phyloP scores from a whole-genome alignment of 2,888 invertebrate species.

The Tiphia femorata region DNA sequence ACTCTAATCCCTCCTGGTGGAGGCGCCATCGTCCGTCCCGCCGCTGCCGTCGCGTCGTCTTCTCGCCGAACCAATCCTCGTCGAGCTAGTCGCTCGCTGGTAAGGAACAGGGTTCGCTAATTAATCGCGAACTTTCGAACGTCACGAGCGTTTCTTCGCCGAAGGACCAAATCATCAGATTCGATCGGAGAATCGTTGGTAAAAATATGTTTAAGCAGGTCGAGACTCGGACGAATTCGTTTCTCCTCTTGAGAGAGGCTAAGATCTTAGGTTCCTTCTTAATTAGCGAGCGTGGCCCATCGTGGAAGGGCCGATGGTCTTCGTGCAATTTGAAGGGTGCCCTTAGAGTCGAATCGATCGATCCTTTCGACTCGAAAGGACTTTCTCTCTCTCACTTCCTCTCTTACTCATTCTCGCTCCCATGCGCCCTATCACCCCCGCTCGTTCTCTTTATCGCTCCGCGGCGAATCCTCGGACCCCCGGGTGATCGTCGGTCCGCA shows the following conservation, averaged over 20 bases:
- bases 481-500: slow-evolving; percentile 55
- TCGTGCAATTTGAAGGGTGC: slow-evolving; percentile 63
- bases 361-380: slow-evolving; percentile 57
- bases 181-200: neutral
- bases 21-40: slow-evolving; percentile 52
- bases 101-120: slow-evolving; percentile 57
- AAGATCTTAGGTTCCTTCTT: slow-evolving; percentile 57
- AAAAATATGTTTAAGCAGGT: no score
- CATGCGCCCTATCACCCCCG: slow-evolving; percentile 2
- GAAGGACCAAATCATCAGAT: neutral
- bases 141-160: slow-evolving; percentile 24
- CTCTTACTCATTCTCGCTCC: slow-evolving; percentile 19
- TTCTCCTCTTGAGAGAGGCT: no score
- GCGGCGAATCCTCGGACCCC: slow-evolving; percentile 19
- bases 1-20: slow-evolving; percentile 64
- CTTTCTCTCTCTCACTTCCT: slow-evolving; percentile 37
- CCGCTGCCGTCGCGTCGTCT: slow-evolving; percentile 32
- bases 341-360: slow-evolving; percentile 62
- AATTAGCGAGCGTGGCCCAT: no score
- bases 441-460: slow-evolving; percentile 12
- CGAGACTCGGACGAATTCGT: neutral
- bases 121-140: slow-evolving; percentile 52
- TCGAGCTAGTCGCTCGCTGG: neutral
- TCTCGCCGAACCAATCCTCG: slow-evolving; percentile 9
- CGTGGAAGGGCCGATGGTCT: no score